Evolutionary conservation across 1,140 invertebrate species (phyloP), one percentile per base, ranked within the genome.

Genomic region (Ceratina australensis): DNA sequence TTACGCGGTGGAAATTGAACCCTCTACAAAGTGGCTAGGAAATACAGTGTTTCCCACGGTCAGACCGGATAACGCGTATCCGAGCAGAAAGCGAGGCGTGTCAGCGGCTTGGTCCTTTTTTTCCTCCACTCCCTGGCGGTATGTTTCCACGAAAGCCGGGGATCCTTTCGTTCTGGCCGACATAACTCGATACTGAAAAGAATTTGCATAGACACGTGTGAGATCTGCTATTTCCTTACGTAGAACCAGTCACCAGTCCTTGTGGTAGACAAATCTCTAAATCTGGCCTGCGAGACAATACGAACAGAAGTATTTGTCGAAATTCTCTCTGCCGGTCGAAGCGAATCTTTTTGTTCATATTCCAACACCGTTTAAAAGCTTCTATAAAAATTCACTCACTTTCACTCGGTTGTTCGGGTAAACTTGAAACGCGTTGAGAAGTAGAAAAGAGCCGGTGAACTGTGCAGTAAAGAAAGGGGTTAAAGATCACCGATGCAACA

Each of bases 181-280:
- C 77, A 76, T 72, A 75, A 85, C 63, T 81, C 72, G 79, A 85
- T 81, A 66, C 42, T 54, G 60, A 26, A 57, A 67, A 72, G 67
- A 68, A 86, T 84, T 86, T 81, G 72, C 80, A 80, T 81, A 77
- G 5, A 42, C 79, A 57, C 78, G 80, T 75, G 72, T 81, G 76
- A 86, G 84, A 82, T 80, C 77, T 56, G 72, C 68, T 80, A 80
- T 87, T 73, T 87, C 79, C 75, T 87, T 86, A 86, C 85, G 78
- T 67, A 42, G 65, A n/a, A 16, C 10, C 33, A 52, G 16, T 56
- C 68, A 4, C 16, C 1, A 16, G 5, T 13, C 12, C 20, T 20
- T 12, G 5, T 42, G 33, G 33, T 7, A 42, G 33, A 42, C 33
- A 42, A 42, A 42, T 42, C 33, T 42, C 33, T 42, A 42, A 42